A percentile compares a stretch with the other conserved stretches of the same genome.
phyloP scores from a whole-genome alignment of 2,797 vertebrate genomes.

The Psittacula derbiana region DNA sequence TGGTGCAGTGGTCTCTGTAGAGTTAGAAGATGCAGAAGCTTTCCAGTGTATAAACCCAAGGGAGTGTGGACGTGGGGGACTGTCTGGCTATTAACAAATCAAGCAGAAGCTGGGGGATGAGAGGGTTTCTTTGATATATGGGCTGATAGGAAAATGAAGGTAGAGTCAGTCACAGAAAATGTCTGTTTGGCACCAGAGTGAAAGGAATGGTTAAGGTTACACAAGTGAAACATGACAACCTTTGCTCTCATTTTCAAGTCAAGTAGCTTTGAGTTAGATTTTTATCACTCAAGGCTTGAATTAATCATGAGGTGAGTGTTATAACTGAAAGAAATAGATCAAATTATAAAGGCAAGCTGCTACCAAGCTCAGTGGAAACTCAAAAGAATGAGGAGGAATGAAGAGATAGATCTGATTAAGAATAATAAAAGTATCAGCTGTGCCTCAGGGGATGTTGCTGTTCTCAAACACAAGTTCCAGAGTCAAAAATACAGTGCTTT shows the following conservation, averaged over 20 bases:
- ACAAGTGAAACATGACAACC: not conserved
- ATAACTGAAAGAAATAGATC: not conserved
- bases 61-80: not conserved
- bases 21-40: not conserved
- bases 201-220: not conserved
- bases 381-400: not conserved
- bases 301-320: not conserved
- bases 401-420: not conserved
- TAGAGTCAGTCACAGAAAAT: not conserved
- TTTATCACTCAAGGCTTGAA: constrained; percentile 30
- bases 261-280: constrained; percentile 25
- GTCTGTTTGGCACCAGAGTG: not conserved
- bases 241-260: constrained; percentile 36
- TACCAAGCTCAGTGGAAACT: not conserved
- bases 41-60: not conserved
- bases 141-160: not conserved
- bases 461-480: not conserved
- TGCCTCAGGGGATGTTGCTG: not conserved
- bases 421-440: not conserved
- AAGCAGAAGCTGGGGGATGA: not conserved
- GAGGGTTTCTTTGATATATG: not conserved
- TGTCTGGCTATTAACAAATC: not conserved
- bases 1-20: not conserved
- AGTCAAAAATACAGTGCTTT: not conserved
- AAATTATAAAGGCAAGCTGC: constrained; percentile 9